Conservation (phyloP, 2,888 invertebrate species). For the Sinopyrophorus schimmeli region DNA sequence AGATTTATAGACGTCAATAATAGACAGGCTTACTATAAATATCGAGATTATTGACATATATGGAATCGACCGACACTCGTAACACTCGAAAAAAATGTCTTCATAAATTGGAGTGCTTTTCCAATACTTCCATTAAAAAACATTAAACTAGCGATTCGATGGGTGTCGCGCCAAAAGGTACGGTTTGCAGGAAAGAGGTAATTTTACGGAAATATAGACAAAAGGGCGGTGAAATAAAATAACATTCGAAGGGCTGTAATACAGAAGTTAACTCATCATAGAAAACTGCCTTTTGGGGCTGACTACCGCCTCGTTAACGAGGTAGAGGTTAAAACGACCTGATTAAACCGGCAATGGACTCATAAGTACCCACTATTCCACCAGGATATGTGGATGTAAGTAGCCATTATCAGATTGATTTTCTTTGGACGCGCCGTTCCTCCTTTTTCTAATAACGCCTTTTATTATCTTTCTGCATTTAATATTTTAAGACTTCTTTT, state of each 20-base stretch:
- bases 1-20: constrained; percentile 27
- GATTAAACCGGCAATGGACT: constrained; percentile 33
- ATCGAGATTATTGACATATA: constrained; percentile 25
- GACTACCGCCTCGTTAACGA: constrained; percentile 34
- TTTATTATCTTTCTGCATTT: no score
- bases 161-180: no score
- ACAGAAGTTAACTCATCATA: constrained; percentile 33
- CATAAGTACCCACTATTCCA: constrained; percentile 33
- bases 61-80: constrained; percentile 14
- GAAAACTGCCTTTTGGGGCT: constrained; percentile 24
- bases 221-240: constrained; percentile 22
- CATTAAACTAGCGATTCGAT: constrained; percentile 2
- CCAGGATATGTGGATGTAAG: constrained; percentile 27
- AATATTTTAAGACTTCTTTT: no score
- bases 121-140: background rate
- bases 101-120: background rate
- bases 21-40: constrained; percentile 22
- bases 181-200: constrained; percentile 19
- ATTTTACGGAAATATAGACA: constrained; percentile 25
- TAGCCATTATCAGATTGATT: constrained; percentile 33
- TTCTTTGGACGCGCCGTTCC: constrained; percentile 15
- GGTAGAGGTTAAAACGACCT: constrained; percentile 32
- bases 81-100: constrained; percentile 12
- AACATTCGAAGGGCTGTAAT: constrained; percentile 31
- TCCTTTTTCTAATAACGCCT: constrained; percentile 2